Conservation (phyloP, 1,140 invertebrate species). For the Philotrypesis tridentata region DNA sequence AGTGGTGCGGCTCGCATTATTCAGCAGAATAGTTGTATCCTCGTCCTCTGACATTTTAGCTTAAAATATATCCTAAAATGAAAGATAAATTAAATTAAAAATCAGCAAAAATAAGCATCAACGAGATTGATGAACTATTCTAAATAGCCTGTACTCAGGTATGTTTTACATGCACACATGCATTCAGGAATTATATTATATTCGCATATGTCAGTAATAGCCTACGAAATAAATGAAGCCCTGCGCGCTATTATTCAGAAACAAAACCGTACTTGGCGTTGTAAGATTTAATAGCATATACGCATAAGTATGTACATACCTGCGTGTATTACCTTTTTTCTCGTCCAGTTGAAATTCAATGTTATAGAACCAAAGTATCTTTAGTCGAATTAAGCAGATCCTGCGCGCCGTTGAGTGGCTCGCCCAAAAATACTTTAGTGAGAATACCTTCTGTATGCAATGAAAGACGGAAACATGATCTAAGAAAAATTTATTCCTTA, state of each 20-base stretch:
- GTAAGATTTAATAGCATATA: no score
- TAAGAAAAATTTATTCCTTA: not conserved
- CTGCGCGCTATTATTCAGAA: no score
- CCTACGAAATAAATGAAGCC: not conserved
- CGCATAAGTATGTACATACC: no score
- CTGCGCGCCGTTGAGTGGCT: no score
- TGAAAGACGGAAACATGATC: not conserved
- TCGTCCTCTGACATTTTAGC: constrained; percentile 69
- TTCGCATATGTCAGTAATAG: no score
- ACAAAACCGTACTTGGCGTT: no score
- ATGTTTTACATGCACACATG: no score
- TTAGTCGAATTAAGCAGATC: not conserved
- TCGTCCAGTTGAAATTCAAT: not conserved
- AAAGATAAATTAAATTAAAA: not conserved
- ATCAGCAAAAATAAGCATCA: not conserved
- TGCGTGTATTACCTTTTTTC: not conserved
- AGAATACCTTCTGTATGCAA: not conserved
- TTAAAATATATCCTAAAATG: not conserved
- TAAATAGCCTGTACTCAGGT: no score
- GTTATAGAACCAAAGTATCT: not conserved
- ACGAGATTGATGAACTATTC: no score
- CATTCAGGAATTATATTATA: no score
- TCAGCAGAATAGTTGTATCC: constrained; percentile 67
- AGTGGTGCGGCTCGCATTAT: constrained; percentile 44
- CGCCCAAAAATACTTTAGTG: no score